Evolutionary conservation across 2,888 invertebrate genomes (phyloP).

Genomic region (Atherix ibis): DNA sequence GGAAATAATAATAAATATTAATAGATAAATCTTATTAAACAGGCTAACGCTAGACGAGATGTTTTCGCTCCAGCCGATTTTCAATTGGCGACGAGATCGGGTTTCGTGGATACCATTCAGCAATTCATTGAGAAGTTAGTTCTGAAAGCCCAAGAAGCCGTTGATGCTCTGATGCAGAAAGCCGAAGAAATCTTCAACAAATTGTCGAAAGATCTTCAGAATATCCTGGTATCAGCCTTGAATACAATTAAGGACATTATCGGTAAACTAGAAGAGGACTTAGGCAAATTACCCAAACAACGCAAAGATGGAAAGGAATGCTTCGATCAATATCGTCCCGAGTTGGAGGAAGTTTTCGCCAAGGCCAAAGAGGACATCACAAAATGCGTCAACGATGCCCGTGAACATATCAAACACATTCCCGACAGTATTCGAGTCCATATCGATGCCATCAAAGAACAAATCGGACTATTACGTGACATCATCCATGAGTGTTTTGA

Average conservation of each 20-base stretch:
- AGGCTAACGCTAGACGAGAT: no score
- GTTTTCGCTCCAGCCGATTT: no score
- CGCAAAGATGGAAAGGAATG: conserved; percentile 1
- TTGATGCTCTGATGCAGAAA: no score
- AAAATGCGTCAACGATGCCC: conserved; percentile 1
- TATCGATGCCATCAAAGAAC: conserved; percentile 2
- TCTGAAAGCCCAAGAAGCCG: no score
- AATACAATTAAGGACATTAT: background rate
- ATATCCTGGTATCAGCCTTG: no score
- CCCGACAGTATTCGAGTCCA: conserved; percentile 2
- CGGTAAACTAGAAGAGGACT: background rate
- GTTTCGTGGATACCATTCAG: no score
- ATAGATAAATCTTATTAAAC: no score
- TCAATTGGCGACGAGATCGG: no score
- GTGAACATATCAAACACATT: conserved; percentile 1
- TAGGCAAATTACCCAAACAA: background rate
- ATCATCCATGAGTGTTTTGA: conserved; percentile 2
- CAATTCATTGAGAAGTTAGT: no score
- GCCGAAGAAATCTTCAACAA: no score
- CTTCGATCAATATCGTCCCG: conserved; percentile 3
- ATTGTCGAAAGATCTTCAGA: no score
- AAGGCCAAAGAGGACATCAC: conserved; percentile 2
- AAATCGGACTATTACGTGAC: background rate
- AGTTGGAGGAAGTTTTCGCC: conserved; percentile 1
- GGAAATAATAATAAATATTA: no score